Base-by-base conservation (phyloP, 2,888 invertebrate genomes). In the Troides helena region DNA sequence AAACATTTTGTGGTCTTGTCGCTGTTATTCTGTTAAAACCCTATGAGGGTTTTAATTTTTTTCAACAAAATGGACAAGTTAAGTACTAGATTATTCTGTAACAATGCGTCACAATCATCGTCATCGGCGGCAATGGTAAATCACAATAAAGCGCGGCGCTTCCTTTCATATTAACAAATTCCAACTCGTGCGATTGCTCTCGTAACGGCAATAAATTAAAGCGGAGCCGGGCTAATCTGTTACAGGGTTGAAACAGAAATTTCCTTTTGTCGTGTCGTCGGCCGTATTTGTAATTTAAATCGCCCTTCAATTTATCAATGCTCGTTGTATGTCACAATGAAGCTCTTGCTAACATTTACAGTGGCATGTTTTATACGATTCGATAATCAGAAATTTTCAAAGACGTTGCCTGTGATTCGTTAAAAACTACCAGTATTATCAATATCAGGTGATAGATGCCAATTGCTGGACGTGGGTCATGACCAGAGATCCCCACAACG, bases 201-300 rank as follows among this genome's bases (percentile, higher is more conserved):
- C 62, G 67, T 46, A 58, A 62, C 25, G 46, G 62, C 62, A 58
- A 68, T 64, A 69, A 65, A 69, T 69, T 56, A 69, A 64, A 43
- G 61, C 21, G 43, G 8, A 39, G 39, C 53, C 64, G 59, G 64
- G 25, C 61, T 69, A 69, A 65, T 69, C 65, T 53, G 65, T 65
- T 65, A 56, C 65, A 23, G 60, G 64, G 64, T 23, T 53, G 68
- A 39, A 68, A 64, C 56, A 64, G 69, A 61, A 65, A 61, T 69
- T 65, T 30, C 18, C 50, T 17, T 43, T 68, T 57, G 56, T 39
- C 30, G 59, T 64, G n/a, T 57, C 56, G 61, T 65, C 61, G 46
- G 25, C 39, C 25, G 59, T 57, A 60, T 64, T 69, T 61, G 69
- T 65, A 69, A 69, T 69, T 69, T 65, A 62, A 67, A 58, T 62